These are phyloP conservation scores for Hyles euphorbiae DNA, from an alignment of 1,140 invertebrate genomes.

Conservation along the genomic window DNA sequence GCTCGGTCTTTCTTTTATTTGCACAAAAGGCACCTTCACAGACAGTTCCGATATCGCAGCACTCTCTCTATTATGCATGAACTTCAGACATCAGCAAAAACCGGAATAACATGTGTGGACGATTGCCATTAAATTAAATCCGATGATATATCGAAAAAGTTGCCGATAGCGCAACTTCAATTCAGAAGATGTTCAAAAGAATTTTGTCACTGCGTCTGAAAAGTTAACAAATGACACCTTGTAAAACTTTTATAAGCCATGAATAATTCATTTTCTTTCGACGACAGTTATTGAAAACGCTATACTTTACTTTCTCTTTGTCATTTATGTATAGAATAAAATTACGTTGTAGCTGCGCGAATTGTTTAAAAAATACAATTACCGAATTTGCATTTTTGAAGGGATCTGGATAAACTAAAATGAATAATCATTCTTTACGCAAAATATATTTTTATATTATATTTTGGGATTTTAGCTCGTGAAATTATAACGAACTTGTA, in stretches of 20 bases:
- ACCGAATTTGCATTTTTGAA: too few species aligned
- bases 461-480: too few species aligned
- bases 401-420: too few species aligned
- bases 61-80: too few species aligned
- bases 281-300: slow-evolving; percentile 15
- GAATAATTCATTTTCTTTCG: slow-evolving; percentile 19
- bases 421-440: too few species aligned
- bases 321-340: slow-evolving; percentile 6
- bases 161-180: slow-evolving; percentile 13
- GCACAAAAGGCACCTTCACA: too few species aligned
- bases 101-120: background rate
- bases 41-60: too few species aligned
- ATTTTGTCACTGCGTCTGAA: slow-evolving; percentile 17
- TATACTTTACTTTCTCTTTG: slow-evolving; percentile 11
- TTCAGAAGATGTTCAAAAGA: slow-evolving; percentile 13
- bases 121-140: slow-evolving; percentile 14
- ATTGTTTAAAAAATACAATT: too few species aligned
- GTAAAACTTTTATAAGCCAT: slow-evolving; percentile 16
- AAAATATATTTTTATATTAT: too few species aligned
- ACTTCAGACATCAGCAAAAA: slow-evolving; percentile 3
- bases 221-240: slow-evolving; percentile 20
- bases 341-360: too few species aligned
- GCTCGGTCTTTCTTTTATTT: too few species aligned
- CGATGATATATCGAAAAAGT: slow-evolving; percentile 24
- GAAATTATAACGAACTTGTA: too few species aligned